Evolutionary conservation across 2,113 vertebrate genomes (phyloP).

Genomic region (Alethe castanea): DNA sequence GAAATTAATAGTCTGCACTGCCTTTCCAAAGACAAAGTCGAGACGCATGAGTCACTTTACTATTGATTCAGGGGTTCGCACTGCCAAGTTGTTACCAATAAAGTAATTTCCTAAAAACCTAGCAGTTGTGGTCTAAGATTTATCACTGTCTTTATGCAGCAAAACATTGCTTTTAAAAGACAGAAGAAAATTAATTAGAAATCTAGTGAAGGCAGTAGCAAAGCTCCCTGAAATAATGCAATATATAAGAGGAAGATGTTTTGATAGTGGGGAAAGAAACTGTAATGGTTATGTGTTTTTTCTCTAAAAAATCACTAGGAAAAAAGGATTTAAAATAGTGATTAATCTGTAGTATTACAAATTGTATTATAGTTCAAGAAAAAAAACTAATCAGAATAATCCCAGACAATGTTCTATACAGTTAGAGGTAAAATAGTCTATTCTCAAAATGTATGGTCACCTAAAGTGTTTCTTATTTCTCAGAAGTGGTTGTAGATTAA

Average conservation of each 20-base stretch:
- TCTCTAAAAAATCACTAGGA: background rate
- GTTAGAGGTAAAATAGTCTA: background rate
- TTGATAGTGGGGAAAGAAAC: background rate
- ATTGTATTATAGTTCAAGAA: background rate
- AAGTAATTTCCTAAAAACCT: slow-evolving; percentile 42
- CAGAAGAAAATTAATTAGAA: slow-evolving; percentile 39
- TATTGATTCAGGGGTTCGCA: slow-evolving; percentile 18
- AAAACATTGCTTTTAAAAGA: slow-evolving; percentile 14
- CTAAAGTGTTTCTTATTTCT: background rate
- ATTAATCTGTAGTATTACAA: background rate
- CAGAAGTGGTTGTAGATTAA: background rate
- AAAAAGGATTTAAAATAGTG: background rate
- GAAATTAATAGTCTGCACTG: background rate
- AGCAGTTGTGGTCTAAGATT: slow-evolving; percentile 15
- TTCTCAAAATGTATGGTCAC: background rate
- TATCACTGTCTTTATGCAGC: slow-evolving; percentile 21
- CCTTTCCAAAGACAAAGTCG: background rate
- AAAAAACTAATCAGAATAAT: background rate
- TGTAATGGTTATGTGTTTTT: background rate
- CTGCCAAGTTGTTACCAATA: slow-evolving; percentile 34
- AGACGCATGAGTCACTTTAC: slow-evolving; percentile 33
- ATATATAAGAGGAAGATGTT: background rate
- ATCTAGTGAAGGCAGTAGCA: background rate
- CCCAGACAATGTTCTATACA: background rate
- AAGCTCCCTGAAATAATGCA: background rate